Evolutionary conservation across 2,888 invertebrate species (phyloP), one percentile per base, ranked within the genome.

Genomic region (Drosophila emarginata): DNA sequence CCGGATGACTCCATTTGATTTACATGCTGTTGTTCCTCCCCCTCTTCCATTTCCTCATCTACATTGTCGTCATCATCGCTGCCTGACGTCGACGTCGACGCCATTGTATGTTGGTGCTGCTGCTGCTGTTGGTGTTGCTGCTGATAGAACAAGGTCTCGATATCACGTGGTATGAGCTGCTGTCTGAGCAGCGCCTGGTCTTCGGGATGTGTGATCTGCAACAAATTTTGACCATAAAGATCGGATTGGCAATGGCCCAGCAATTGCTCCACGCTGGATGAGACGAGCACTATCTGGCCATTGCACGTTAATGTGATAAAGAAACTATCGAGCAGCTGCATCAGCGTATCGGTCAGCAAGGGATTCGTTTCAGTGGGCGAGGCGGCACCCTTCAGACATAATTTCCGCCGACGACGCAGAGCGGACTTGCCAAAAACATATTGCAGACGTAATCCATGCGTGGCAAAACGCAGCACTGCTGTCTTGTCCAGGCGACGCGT

Each of bases 401-500:
- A 40, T 28, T 66, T 72, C 12, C 84, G 68, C 1, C 78, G 76
- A 0, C 78, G 79, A 0, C 80, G 67, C 4, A 76, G 67, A 0
- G 83, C 85, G 6, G 90, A 88, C 18, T 90, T 90, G n/a, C 90
- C 90, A 72, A 90, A 90, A 0, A 90, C 92, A 91, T 96, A 96
- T 90, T 96, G 94, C 77, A 97, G 94, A 62, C 97, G 94, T 36
- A 98, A 94, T 89, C 95, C 96, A 79, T 96, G 96, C 51, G 97
- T 97, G 5, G 97, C 95, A 68, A 97, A 94, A 78, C 98, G 94
- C 61, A 98, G 93, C 64, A 98, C 95, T 79, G 96, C 96, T 6
- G 97, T 97, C 92, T 98, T 98, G 92, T 98, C 98, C 88, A 97
- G 94, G 85, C 96, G 95, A 76, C 97, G 95, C 59, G 96, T 94